A percentile compares a stretch with the other conserved stretches of the same genome.
phyloP scores from a whole-genome alignment of 2,888 invertebrate genomes.

The Trypoxylon attenuatum region DNA sequence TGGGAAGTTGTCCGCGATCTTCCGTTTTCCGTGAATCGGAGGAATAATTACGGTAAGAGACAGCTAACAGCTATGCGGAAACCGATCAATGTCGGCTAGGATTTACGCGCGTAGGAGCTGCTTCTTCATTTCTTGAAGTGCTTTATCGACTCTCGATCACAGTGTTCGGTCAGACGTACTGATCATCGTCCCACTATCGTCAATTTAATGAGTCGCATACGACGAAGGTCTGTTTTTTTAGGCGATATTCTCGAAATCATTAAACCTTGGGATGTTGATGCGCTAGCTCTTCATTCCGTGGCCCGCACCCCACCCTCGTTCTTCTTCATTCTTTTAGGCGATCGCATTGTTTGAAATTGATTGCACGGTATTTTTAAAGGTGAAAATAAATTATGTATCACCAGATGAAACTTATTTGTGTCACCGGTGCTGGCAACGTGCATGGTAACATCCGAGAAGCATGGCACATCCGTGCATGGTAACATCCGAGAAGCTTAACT shows the following conservation, averaged over 20 bases:
- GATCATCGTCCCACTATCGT: conserved; percentile 38
- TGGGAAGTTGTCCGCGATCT: too few relatives aligned
- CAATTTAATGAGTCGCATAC: conserved; percentile 41
- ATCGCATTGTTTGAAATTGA: conserved; percentile 48
- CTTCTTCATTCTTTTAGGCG: conserved; percentile 41
- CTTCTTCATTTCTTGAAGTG: conserved; percentile 8
- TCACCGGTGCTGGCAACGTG: not conserved
- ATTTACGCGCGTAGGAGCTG: conserved; percentile 27
- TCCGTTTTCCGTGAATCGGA: not conserved
- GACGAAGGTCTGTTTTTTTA: conserved; percentile 42
- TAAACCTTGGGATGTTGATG: conserved; percentile 37
- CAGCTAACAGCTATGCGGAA: not conserved
- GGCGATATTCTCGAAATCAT: conserved; percentile 41
- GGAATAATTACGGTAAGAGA: not conserved
- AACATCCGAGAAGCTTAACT: not conserved
- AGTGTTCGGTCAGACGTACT: conserved; percentile 16
- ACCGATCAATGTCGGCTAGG: conserved; percentile 32
- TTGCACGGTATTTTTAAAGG: conserved; percentile 39
- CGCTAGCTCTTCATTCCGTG: conserved; percentile 36
- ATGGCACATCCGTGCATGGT: not conserved
- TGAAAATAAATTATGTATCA: conserved; percentile 36
- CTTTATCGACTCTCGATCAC: conserved; percentile 29
- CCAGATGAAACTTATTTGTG: not conserved
- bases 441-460: not conserved
- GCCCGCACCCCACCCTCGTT: conserved; percentile 52